Conservation (phyloP, 2,797 vertebrate species). For the Champsocephalus esox region DNA sequence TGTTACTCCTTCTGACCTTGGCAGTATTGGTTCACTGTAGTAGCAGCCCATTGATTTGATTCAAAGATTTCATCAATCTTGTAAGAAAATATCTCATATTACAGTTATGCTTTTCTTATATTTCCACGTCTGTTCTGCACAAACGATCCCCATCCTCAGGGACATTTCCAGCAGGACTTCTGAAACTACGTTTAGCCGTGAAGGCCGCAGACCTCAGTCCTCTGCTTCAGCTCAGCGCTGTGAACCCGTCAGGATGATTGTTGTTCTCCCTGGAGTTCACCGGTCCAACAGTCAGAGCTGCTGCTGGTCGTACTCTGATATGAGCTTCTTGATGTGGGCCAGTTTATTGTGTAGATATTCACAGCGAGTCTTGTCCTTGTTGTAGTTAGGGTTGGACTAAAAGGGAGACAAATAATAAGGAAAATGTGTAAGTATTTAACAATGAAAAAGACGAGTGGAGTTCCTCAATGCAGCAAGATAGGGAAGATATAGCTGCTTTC, state of each 20-base stretch:
- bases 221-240: slow-evolving; percentile 31
- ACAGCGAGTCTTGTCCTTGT: slow-evolving; percentile 92
- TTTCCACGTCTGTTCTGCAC: slow-evolving; percentile 3
- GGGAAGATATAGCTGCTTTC: background rate
- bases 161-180: slow-evolving; percentile 21
- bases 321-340: slow-evolving; percentile 94
- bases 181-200: background rate
- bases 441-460: background rate
- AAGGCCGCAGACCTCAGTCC: slow-evolving; percentile 19
- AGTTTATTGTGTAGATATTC: slow-evolving; percentile 97
- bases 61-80: slow-evolving; percentile 9
- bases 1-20: slow-evolving; percentile 1
- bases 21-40: slow-evolving; percentile 2
- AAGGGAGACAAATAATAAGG: background rate
- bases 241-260: slow-evolving; percentile 17
- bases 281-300: slow-evolving; percentile 72
- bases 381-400: slow-evolving; percentile 93
- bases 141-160: slow-evolving; percentile 11
- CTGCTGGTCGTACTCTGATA: slow-evolving; percentile 91
- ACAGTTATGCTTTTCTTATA: background rate
- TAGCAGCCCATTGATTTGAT: slow-evolving; percentile 8
- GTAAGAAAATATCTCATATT: slow-evolving; percentile 1
- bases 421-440: background rate
- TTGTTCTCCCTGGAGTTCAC: background rate
- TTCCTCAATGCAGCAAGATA: background rate